These are phyloP conservation scores for Ardeotis arabs DNA, from an alignment of 2,113 vertebrate genomes.

Conservation along the genomic window DNA sequence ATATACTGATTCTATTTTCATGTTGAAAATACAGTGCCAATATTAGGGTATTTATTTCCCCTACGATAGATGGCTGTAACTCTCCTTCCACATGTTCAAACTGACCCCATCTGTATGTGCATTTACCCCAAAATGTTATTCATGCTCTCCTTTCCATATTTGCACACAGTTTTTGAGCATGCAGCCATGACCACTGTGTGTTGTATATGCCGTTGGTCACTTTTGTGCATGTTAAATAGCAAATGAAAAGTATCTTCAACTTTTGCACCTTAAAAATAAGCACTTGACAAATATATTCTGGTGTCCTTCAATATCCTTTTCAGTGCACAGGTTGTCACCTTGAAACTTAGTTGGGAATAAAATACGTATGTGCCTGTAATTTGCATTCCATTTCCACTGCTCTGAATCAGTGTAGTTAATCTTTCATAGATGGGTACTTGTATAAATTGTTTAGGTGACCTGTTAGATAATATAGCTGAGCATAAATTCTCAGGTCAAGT, in stretches of 20 bases:
- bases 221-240: not conserved
- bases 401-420: not conserved
- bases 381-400: not conserved
- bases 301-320: not conserved
- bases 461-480: not conserved
- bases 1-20: not conserved
- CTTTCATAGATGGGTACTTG: not conserved
- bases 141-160: not conserved
- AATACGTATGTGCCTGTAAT: accelerated
- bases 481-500: not conserved
- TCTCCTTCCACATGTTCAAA: not conserved
- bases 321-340: not conserved
- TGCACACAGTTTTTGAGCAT: not conserved
- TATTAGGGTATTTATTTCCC: not conserved
- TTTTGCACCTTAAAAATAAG: not conserved
- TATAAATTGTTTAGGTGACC: not conserved
- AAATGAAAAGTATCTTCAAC: not conserved
- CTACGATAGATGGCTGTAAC: conserved; percentile 20
- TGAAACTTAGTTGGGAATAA: not conserved
- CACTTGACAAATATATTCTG: not conserved
- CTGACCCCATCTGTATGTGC: not conserved
- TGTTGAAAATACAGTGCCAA: not conserved
- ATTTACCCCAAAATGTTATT: not conserved
- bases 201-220: not conserved
- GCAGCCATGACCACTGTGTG: not conserved